Evolutionary conservation across 1,140 invertebrate species (phyloP).

Genomic region (Teleopsis dalmanni): DNA sequence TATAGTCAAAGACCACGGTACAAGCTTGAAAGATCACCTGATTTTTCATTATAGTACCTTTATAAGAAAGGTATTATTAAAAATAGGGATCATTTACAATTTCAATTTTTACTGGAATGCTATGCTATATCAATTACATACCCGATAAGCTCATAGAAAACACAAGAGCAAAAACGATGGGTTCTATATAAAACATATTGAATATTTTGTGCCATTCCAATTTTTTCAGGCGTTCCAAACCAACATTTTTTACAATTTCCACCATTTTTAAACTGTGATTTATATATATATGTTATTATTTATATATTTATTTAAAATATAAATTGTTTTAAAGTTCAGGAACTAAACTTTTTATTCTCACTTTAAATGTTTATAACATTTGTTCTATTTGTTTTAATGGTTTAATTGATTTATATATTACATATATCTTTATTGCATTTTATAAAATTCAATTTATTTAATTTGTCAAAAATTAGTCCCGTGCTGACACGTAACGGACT

Average conservation of each 20-base stretch:
- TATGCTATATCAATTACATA: constrained; percentile 3
- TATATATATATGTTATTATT: constrained; percentile 1
- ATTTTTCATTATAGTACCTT: constrained; percentile 50
- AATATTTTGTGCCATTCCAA: constrained; percentile 33
- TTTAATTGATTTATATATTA: too few species aligned
- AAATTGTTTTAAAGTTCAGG: not conserved
- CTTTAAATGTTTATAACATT: not conserved
- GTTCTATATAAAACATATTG: constrained; percentile 40
- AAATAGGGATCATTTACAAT: not conserved
- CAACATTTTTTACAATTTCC: constrained; percentile 21
- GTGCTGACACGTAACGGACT: too few species aligned
- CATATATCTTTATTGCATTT: too few species aligned
- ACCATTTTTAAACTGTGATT: constrained; percentile 24
- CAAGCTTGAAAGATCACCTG: constrained; percentile 51
- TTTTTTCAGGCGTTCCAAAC: constrained; percentile 20
- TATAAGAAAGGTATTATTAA: not conserved
- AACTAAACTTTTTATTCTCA: not conserved
- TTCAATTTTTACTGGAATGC: too few species aligned
- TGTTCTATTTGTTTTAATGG: too few species aligned
- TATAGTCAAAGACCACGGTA: constrained; percentile 44
- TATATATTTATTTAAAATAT: constrained; percentile 3
- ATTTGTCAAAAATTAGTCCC: too few species aligned
- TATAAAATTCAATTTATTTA: too few species aligned
- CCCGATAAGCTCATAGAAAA: constrained; percentile 40
- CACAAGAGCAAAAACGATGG: constrained; percentile 35